Conservation (phyloP, 2,888 invertebrate genomes). For the Mylabris sibirica region DNA sequence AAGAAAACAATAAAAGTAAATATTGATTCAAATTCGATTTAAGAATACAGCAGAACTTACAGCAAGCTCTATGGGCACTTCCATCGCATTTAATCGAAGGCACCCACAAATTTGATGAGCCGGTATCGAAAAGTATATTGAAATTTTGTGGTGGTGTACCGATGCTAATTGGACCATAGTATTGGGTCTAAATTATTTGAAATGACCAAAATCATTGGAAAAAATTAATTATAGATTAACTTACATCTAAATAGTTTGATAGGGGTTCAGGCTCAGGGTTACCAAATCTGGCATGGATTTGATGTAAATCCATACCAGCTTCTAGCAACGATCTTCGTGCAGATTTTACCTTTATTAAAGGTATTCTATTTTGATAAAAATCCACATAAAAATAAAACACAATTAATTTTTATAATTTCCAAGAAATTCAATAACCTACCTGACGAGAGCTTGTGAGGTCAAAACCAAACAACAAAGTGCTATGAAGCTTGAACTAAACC, state of each 20-base stretch:
- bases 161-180: slow-evolving; percentile 91
- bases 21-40: background rate
- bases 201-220: background rate
- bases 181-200: slow-evolving; percentile 77
- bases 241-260: slow-evolving; percentile 93
- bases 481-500: slow-evolving; percentile 15
- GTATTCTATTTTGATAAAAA: slow-evolving; percentile 66
- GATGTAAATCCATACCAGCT: slow-evolving; percentile 79
- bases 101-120: slow-evolving; percentile 98
- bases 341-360: slow-evolving; percentile 75
- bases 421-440: slow-evolving; percentile 38
- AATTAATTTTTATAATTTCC: too few species aligned
- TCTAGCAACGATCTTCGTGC: slow-evolving; percentile 76
- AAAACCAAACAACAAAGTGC: slow-evolving; percentile 24
- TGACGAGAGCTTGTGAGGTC: slow-evolving; percentile 39
- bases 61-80: slow-evolving; percentile 93
- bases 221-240: too few species aligned
- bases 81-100: slow-evolving; percentile 96
- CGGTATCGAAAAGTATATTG: slow-evolving; percentile 97
- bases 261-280: slow-evolving; percentile 81
- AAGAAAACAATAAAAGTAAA: background rate
- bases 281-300: slow-evolving; percentile 69
- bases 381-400: slow-evolving; percentile 16
- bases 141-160: slow-evolving; percentile 93
- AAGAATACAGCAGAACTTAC: slow-evolving; percentile 67